Percentiles rank a stretch among this genome's conserved stretches.
Evolutionary conservation across 2,888 invertebrate genomes (phyloP).

Genomic region (Epistrophe eligans): DNA sequence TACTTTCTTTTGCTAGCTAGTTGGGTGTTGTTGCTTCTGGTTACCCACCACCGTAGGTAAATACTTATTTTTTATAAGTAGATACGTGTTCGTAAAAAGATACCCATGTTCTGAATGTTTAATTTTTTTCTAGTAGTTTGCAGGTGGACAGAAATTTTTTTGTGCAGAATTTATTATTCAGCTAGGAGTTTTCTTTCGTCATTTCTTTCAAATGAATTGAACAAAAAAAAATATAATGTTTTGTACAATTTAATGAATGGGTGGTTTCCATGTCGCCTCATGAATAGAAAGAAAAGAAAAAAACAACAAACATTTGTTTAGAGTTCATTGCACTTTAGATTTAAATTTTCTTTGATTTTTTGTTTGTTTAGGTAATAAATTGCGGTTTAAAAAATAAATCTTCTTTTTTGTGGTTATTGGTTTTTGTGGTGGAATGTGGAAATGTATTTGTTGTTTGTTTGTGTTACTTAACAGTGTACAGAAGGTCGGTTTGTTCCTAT

Average conservation of each 20-base stretch:
- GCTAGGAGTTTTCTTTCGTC: constrained; percentile 52
- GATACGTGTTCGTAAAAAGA: constrained; percentile 15
- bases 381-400: background rate
- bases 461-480: background rate
- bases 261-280: constrained; percentile 2
- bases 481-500: too few species aligned
- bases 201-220: constrained; percentile 51
- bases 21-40: constrained; percentile 3
- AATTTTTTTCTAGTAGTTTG: constrained; percentile 17
- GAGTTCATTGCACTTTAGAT: constrained; percentile 9
- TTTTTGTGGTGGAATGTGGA: background rate
- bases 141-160: constrained; percentile 30
- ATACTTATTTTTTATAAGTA: background rate
- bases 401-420: background rate
- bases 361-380: background rate
- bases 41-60: background rate
- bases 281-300: background rate
- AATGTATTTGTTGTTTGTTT: background rate
- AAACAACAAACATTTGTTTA: background rate
- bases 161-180: constrained; percentile 54
- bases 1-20: constrained; percentile 59
- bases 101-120: constrained; percentile 31
- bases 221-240: constrained; percentile 5
- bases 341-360: background rate
- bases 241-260: constrained; percentile 39